Conservation (phyloP, 1,140 invertebrate genomes). For the Samia ricini region DNA sequence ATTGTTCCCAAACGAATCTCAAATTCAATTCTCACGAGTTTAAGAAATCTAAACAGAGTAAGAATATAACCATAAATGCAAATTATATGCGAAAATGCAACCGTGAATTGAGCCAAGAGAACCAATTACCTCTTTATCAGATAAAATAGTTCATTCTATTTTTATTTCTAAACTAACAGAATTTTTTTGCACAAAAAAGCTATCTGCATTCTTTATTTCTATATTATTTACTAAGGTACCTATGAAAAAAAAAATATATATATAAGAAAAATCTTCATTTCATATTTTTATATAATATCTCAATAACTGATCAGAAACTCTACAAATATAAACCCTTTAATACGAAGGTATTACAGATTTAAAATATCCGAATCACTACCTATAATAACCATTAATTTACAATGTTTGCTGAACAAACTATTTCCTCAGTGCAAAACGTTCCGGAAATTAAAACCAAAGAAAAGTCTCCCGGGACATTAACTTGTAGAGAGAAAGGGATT, state of each 20-base stretch:
- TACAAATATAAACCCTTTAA: too few species aligned
- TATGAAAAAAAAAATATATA: too few species aligned
- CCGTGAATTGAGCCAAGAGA: conserved; percentile 11
- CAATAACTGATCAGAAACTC: too few species aligned
- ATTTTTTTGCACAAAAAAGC: too few species aligned
- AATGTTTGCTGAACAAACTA: conserved; percentile 44
- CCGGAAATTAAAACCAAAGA: conserved; percentile 67
- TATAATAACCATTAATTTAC: background rate
- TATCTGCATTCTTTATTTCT: too few species aligned
- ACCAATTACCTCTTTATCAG: too few species aligned
- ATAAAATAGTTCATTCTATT: too few species aligned
- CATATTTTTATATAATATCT: too few species aligned
- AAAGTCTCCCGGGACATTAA: conserved; percentile 61
- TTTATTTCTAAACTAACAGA: too few species aligned
- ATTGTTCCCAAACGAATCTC: background rate
- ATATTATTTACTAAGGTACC: too few species aligned
- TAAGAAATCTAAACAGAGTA: background rate
- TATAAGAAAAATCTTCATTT: too few species aligned
- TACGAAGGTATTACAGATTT: background rate
- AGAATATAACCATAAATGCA: conserved; percentile 16
- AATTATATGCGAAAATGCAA: conserved; percentile 31
- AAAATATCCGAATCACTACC: background rate
- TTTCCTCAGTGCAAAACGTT: conserved; percentile 56
- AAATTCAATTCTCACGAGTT: background rate
- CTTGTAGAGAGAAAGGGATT: conserved; percentile 52